These are phyloP conservation scores for Idaea dimidiata DNA, from an alignment of 2,888 invertebrate species.

Conservation along the genomic window DNA sequence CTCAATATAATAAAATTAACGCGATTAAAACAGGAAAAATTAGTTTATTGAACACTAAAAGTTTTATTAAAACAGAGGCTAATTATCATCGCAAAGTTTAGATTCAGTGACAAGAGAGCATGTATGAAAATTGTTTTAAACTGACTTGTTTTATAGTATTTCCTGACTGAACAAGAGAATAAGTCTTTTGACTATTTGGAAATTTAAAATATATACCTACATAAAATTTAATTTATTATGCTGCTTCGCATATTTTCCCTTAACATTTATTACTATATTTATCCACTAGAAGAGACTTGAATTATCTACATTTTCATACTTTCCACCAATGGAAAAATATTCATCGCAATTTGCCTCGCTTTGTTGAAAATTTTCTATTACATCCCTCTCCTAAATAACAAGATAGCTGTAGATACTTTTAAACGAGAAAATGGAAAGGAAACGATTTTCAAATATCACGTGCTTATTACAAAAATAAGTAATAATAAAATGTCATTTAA, in stretches of 20 bases:
- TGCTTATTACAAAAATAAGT: conserved; percentile 17
- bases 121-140: no score
- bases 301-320: not conserved
- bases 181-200: no score
- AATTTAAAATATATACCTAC: no score
- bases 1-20: no score
- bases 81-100: no score
- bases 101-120: no score
- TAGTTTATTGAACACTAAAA: no score
- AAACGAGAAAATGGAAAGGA: conserved; percentile 24
- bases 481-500: not conserved
- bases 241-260: not conserved
- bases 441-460: conserved; percentile 20
- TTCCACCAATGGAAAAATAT: conserved; percentile 13
- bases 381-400: conserved; percentile 23
- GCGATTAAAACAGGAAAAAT: no score
- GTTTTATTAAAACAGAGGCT: no score
- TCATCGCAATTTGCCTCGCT: conserved; percentile 11
- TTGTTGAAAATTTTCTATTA: conserved; percentile 18
- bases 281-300: not conserved
- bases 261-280: not conserved
- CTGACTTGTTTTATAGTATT: no score
- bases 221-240: not conserved
- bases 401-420: conserved; percentile 16
- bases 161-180: no score